A percentile compares a stretch with the other conserved stretches of the same genome.
Conservation (phyloP, 2,888 invertebrate genomes). For the Lacanobia oleracea region DNA sequence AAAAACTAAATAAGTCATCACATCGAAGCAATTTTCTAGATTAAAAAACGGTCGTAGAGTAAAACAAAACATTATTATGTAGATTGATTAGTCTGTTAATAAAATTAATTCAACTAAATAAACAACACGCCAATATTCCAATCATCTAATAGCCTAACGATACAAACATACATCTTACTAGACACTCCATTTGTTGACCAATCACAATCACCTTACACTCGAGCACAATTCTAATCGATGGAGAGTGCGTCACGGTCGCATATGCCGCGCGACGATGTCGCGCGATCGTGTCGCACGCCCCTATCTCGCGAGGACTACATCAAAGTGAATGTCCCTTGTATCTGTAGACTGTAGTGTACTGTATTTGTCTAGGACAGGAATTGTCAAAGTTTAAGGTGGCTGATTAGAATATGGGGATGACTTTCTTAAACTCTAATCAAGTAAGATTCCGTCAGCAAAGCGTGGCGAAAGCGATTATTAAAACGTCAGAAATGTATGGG, state of each 20-base stretch:
- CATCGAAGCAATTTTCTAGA: not conserved
- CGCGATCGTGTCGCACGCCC: slow-evolving; percentile 41
- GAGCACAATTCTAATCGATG: slow-evolving; percentile 45
- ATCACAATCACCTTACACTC: slow-evolving; percentile 32
- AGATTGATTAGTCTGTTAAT: not conserved
- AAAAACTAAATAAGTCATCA: not conserved
- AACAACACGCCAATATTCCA: slow-evolving; percentile 6
- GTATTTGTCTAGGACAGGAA: slow-evolving; percentile 44
- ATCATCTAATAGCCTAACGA: slow-evolving; percentile 42
- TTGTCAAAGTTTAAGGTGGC: slow-evolving; percentile 42
- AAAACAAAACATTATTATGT: not conserved
- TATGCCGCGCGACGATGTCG: slow-evolving; percentile 49
- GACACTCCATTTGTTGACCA: slow-evolving; percentile 16
- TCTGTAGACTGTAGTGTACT: slow-evolving; percentile 37
- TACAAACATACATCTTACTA: not conserved
- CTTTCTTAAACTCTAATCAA: no score
- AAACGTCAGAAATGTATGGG: no score
- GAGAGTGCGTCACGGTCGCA: slow-evolving; percentile 31
- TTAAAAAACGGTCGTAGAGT: no score
- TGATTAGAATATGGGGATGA: not conserved
- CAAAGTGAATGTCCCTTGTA: slow-evolving; percentile 68
- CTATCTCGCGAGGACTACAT: slow-evolving; percentile 61
- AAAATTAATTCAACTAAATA: not conserved
- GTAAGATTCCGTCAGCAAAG: no score
- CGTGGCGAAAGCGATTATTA: no score